Base-by-base conservation (phyloP, 2,888 invertebrate species). In the Agriopis leucophaearia region DNA sequence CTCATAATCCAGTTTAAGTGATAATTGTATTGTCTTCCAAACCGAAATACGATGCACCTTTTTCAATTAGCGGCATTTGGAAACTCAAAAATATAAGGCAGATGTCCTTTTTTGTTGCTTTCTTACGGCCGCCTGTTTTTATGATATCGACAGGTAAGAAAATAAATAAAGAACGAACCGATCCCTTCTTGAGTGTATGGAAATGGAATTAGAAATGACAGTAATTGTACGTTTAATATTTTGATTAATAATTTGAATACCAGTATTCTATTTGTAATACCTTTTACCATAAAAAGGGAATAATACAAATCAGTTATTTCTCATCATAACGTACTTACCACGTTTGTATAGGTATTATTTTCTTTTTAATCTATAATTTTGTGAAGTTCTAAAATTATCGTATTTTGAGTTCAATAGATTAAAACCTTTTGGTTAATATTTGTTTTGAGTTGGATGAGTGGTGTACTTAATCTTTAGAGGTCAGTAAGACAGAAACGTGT, bases 41-140 rank as follows among this genome's bases (percentile, higher is more conserved):
- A 70, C 67, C 75, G 70, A 72, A 74, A 66, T 66, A 57, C 48
- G 42, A 51, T 27, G 56, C 54, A 68, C 80, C 80, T 70, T 81
- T 83, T 84, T 87, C 87, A 88, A 88, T 89, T 89, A 88, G 81
- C 84, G 78, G 80, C 78, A 73, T 79, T 77, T 77, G 71, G 75
- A 77, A 84, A 82, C 79, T 78, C 76, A 73, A 80, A 52, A 76
- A 76, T 76, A 76, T 75, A 64, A 78, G 75, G 79, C 74, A 77
- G 78, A 74, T 79, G 76, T 66, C 69, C 27, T 68, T 73, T 77
- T 77, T 78, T 68, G 71, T 63, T 62, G 81, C 86, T 87, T 85
- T 62, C 27, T 18, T 63, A 50, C 27, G 35, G 12, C 18, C 36
- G 8, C 40, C n/a, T 55, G 71, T 82, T 87, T 87, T 86, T 84